A percentile compares a stretch with the other conserved stretches of the same genome.
These are phyloP conservation scores for Hylaeus volcanicus DNA, from an alignment of 1,140 invertebrate genomes.

Conservation along the genomic window DNA sequence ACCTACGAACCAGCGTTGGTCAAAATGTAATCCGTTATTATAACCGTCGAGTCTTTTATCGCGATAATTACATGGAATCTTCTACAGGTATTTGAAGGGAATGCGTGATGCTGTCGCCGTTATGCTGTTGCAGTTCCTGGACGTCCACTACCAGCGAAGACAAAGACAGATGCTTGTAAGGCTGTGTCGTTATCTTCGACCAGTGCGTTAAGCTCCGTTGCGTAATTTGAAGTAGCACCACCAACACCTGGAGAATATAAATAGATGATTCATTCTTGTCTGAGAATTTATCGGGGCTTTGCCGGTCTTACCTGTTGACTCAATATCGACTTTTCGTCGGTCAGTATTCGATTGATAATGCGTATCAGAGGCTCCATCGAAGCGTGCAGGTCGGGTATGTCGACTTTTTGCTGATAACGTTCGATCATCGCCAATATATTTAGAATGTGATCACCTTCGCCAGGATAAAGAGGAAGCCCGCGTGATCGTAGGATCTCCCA, in stretches of 20 bases:
- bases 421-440: constrained; percentile 79
- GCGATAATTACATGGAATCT: constrained; percentile 71
- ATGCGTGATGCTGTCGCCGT: constrained; percentile 63
- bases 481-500: constrained; percentile 79
- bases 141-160: constrained; percentile 71
- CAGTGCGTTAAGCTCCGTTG: constrained; percentile 70
- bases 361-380: constrained; percentile 77
- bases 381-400: constrained; percentile 69
- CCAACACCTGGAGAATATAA: constrained; percentile 69
- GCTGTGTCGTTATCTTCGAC: constrained; percentile 58
- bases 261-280: background rate
- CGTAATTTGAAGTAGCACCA: constrained; percentile 71
- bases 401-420: constrained; percentile 77
- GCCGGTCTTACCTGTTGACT: constrained; percentile 77
- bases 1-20: constrained; percentile 61
- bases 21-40: too few species aligned
- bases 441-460: constrained; percentile 82
- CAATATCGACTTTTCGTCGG: constrained; percentile 78
- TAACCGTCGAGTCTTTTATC: background rate
- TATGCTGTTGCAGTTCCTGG: constrained; percentile 64
- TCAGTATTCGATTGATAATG: constrained; percentile 80
- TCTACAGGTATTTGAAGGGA: constrained; percentile 71
- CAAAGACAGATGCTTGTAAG: constrained; percentile 61
- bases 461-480: constrained; percentile 79
- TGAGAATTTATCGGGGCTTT: background rate